phyloP scores from a whole-genome alignment of 2,888 invertebrate species.

The Acanthopleura granulata region DNA sequence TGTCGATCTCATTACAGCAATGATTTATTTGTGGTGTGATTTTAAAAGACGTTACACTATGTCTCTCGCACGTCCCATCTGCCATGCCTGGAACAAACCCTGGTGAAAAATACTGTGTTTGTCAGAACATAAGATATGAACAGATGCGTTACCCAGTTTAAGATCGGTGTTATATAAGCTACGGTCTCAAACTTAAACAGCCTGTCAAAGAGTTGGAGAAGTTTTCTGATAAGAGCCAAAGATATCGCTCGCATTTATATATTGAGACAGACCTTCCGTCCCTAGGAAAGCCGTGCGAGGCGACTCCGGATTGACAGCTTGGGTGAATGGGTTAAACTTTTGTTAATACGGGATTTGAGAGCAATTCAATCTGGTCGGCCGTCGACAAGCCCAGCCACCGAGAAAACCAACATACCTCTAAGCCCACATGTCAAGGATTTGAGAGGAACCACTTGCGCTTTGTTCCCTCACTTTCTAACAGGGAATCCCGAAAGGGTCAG shows the following conservation, averaged over 20 bases:
- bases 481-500: too few species aligned
- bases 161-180: background rate
- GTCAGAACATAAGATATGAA: too few species aligned
- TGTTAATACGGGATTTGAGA: background rate
- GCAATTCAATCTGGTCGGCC: slow-evolving; percentile 4
- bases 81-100: too few species aligned
- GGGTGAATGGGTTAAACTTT: background rate
- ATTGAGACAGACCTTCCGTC: too few species aligned
- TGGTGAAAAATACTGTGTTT: too few species aligned
- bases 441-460: too few species aligned
- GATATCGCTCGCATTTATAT: background rate
- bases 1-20: too few species aligned
- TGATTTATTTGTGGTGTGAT: too few species aligned
- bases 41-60: too few species aligned
- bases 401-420: background rate
- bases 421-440: background rate
- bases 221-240: background rate
- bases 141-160: too few species aligned
- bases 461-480: too few species aligned
- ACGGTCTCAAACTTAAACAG: background rate
- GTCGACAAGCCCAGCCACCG: background rate
- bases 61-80: too few species aligned
- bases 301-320: background rate
- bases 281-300: background rate
- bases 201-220: background rate